A percentile compares a stretch with the other conserved stretches of the same genome.
phyloP scores from a whole-genome alignment of 2,888 invertebrate genomes.

The Troides oblongomaculatus region DNA sequence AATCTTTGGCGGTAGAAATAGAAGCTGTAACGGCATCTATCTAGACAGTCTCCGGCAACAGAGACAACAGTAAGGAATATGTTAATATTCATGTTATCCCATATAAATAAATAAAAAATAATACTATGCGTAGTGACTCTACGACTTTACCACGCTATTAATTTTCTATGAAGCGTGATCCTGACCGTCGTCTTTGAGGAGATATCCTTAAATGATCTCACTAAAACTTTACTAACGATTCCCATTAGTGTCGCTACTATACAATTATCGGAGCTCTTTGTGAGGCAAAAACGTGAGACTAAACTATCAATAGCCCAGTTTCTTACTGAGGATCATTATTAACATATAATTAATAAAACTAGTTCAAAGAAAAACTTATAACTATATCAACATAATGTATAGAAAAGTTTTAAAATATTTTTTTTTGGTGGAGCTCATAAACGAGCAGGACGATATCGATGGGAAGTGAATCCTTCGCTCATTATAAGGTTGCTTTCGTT shows the following conservation, averaged over 20 bases:
- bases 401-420: too few species aligned
- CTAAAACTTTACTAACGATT: constrained; percentile 5
- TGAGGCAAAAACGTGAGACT: background rate
- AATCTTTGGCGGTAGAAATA: too few species aligned
- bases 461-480: too few species aligned
- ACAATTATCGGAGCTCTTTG: constrained; percentile 6
- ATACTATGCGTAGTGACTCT: background rate
- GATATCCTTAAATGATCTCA: constrained; percentile 7
- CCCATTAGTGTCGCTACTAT: background rate
- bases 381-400: too few species aligned
- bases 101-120: too few species aligned
- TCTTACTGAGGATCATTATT: background rate
- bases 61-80: too few species aligned
- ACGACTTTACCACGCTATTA: constrained; percentile 1
- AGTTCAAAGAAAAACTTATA: background rate
- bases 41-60: too few species aligned
- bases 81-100: too few species aligned
- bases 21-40: too few species aligned
- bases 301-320: background rate
- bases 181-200: background rate
- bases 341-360: background rate
- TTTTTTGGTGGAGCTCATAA: too few species aligned
- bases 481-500: too few species aligned
- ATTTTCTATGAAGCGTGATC: constrained; percentile 7
- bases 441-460: too few species aligned